These are phyloP conservation scores for Agonopterix alstromeriana DNA, from an alignment of 2,888 invertebrate genomes.

Conservation along the genomic window DNA sequence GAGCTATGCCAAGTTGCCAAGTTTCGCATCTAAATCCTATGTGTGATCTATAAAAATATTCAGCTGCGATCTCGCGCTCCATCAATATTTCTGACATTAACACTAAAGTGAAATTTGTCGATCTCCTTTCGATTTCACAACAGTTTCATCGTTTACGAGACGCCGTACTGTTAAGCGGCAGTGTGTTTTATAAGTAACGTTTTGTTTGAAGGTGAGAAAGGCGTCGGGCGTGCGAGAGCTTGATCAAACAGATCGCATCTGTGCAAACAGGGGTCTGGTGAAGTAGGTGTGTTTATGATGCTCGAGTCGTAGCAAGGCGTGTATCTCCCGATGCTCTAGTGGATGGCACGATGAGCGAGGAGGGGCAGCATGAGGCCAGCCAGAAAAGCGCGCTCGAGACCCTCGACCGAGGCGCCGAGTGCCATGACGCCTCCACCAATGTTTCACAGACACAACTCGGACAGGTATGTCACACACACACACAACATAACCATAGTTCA, in stretches of 20 bases:
- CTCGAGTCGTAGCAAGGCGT: no score
- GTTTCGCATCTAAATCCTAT: constrained; percentile 32
- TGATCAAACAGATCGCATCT: no score
- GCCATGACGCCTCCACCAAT: constrained; percentile 38
- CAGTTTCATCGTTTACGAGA: no score
- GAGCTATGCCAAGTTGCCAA: constrained; percentile 68
- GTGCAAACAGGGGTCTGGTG: background rate
- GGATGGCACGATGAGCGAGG: constrained; percentile 66
- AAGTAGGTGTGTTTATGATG: background rate
- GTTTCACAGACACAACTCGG: constrained; percentile 40
- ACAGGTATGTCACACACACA: background rate
- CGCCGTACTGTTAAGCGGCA: background rate
- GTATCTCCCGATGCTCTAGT: constrained; percentile 17
- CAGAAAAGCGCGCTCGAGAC: constrained; percentile 36
- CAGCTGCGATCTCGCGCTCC: constrained; percentile 3
- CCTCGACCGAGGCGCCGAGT: constrained; percentile 20
- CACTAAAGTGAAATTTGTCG: constrained; percentile 23
- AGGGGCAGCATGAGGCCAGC: constrained; percentile 55
- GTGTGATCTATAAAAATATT: constrained; percentile 27
- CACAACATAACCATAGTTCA: background rate
- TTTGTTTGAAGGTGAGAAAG: no score
- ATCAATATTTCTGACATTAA: constrained; percentile 17
- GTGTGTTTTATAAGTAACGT: no score
- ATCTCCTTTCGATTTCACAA: constrained; percentile 20
- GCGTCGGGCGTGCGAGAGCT: no score